These are phyloP conservation scores for Karalla daura DNA, from an alignment of 2,797 vertebrate genomes.

Conservation along the genomic window DNA sequence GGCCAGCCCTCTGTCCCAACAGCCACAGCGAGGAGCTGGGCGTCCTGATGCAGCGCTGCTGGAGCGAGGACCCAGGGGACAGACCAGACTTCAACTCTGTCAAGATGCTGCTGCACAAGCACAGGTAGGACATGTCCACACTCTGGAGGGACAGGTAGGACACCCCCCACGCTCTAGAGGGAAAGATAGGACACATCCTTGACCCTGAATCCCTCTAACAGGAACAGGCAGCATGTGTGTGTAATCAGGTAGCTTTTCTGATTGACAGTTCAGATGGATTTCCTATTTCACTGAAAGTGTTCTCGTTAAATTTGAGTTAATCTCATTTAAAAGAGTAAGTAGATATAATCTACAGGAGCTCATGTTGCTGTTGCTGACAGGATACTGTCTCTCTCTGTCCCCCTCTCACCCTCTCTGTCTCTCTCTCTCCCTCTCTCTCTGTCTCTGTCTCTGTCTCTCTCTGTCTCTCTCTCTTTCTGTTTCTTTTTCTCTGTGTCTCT, in stretches of 20 bases:
- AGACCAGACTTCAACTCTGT: conserved; percentile 91
- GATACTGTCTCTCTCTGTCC: not conserved
- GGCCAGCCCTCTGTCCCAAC: conserved; percentile 85
- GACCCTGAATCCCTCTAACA: no score
- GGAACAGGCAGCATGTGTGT: no score
- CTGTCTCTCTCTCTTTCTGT: not conserved
- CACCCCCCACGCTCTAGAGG: no score
- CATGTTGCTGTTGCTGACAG: no score
- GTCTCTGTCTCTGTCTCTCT: not conserved
- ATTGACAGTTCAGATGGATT: no score
- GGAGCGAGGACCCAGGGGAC: conserved; percentile 89
- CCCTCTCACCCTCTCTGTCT: not conserved
- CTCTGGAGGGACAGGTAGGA: no score
- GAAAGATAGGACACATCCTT: no score
- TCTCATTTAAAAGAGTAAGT: no score
- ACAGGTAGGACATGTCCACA: conserved; percentile 82
- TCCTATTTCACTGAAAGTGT: no score
- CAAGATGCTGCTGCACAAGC: conserved; percentile 88
- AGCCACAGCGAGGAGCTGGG: conserved; percentile 91
- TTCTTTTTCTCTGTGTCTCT: not conserved
- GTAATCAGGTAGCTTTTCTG: no score
- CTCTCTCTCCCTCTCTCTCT: not conserved
- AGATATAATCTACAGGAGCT: no score
- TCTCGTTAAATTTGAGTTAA: no score
- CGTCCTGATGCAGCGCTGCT: conserved; percentile 92